Evolutionary conservation across 2,113 vertebrate genomes (phyloP), one percentile per base, ranked within the genome.

Genomic region (Heptranchias perlo): DNA sequence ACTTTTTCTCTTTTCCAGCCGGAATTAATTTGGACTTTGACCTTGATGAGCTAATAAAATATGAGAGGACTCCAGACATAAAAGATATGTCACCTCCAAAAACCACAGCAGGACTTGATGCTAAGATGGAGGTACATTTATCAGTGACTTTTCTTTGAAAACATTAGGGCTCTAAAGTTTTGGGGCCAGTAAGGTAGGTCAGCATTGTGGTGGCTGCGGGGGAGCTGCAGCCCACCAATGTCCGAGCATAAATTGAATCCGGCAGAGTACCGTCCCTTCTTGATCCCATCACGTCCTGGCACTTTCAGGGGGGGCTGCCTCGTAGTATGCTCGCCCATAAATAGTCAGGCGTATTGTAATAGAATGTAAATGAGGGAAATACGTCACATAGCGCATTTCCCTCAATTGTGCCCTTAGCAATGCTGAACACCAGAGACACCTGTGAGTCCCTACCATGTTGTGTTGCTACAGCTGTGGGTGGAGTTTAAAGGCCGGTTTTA

Each of bases 41-140:
- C 96, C 96, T 69, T 25, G 96, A 96, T 96, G 96, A 96, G 67
- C 18, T 96, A 25, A 58, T 67, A 96, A 58, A 96, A 96, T 82
- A 96, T 8, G 67, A 31, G 78, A 0, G 62, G 64, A 58, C 87
- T 35, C 58, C 96, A 65, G 28, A n/a, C 16, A 82, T n/a, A 65
- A 95, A 89, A 65, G 39, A 58, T 96, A n/a, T 35, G 95, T 21
- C 65, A 94, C n/a, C 96, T 96, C 49, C n/a, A 76, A 96, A 95
- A 96, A 14, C 8, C 49, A 4, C 52, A 8, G 16, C 49, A 39
- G n/a, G 58, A 64, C 13, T 47, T 92, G 64, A 25, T 25, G 39
- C 35, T 25, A 92, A 62, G 76, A 82, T 39, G 13, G 96, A 64
- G 61, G 47, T 52, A 62, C 86, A 49, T 93, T 39, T 62, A 61